A percentile compares a stretch with the other conserved stretches of the same genome.
Conservation (phyloP, 2,888 invertebrate species). For the Tinea trinotella region DNA sequence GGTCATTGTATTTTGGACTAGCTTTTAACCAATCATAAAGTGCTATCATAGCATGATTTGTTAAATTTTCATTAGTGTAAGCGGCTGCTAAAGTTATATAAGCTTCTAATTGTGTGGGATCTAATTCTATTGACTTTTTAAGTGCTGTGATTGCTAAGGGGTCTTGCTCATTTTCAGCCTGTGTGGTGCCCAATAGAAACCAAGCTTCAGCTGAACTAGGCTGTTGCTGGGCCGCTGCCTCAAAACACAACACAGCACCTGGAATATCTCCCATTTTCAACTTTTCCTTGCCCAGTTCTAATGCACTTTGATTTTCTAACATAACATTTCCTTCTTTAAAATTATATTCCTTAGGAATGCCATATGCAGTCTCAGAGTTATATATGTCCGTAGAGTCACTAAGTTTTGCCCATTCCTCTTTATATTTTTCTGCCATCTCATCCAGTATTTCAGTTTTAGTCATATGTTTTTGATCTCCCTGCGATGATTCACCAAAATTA, state of each 20-base stretch:
- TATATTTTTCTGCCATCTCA: constrained; percentile 74
- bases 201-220: constrained; percentile 86
- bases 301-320: constrained; percentile 80
- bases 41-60: constrained; percentile 88
- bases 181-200: constrained; percentile 90
- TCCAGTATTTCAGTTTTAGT: constrained; percentile 55
- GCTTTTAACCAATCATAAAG: constrained; percentile 83
- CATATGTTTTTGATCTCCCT: constrained; percentile 46
- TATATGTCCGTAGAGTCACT: constrained; percentile 77
- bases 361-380: constrained; percentile 71
- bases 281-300: constrained; percentile 88
- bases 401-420: constrained; percentile 85
- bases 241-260: constrained; percentile 96
- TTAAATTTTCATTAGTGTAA: constrained; percentile 96
- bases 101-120: constrained; percentile 85
- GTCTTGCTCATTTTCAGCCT: constrained; percentile 99
- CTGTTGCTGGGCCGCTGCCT: constrained; percentile 91
- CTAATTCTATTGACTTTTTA: constrained; percentile 84
- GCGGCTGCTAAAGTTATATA: constrained; percentile 93
- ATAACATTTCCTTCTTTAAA: constrained; percentile 91
- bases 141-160: constrained; percentile 93
- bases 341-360: constrained; percentile 76
- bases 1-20: constrained; percentile 86
- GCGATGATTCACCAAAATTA: constrained; percentile 61
- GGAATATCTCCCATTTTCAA: constrained; percentile 92